Percentiles rank a stretch among this genome's conserved stretches.
These are phyloP conservation scores for Bugulina stolonifera DNA, from an alignment of 2,888 invertebrate genomes.

Conservation along the genomic window DNA sequence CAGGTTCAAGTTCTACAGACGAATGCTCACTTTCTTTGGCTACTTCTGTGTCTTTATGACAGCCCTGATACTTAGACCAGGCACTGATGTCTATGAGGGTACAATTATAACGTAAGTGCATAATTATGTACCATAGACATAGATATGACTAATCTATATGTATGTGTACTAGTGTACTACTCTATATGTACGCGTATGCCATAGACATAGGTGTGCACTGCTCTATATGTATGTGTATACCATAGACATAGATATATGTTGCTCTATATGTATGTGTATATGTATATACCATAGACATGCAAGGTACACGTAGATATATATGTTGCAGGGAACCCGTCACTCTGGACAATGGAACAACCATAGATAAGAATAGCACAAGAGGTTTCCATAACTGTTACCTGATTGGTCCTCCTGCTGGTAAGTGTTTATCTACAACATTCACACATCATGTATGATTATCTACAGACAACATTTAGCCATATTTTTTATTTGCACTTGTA, in stretches of 20 bases:
- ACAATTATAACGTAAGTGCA: not conserved
- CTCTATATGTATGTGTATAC: not conserved
- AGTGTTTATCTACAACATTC: not conserved
- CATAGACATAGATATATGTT: not conserved
- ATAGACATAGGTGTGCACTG: not conserved
- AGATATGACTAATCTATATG: too few species aligned
- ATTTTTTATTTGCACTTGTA: too few species aligned
- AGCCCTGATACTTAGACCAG: conserved; percentile 80
- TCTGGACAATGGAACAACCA: not conserved
- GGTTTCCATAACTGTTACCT: not conserved
- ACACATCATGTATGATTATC: too few species aligned
- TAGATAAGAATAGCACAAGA: not conserved
- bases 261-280: too few species aligned
- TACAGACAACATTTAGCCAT: too few species aligned
- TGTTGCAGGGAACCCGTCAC: not conserved
- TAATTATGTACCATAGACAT: not conserved
- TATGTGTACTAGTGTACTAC: not conserved
- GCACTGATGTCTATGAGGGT: conserved; percentile 29
- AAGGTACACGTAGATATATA: too few species aligned
- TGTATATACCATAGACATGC: not conserved
- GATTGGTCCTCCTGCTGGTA: not conserved
- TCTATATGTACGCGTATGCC: not conserved
- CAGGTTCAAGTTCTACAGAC: conserved; percentile 73
- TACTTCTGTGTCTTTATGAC: conserved; percentile 83
- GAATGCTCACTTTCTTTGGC: conserved; percentile 81